These are phyloP conservation scores for Gallinago media DNA, from an alignment of 2,113 vertebrate genomes.

Conservation along the genomic window DNA sequence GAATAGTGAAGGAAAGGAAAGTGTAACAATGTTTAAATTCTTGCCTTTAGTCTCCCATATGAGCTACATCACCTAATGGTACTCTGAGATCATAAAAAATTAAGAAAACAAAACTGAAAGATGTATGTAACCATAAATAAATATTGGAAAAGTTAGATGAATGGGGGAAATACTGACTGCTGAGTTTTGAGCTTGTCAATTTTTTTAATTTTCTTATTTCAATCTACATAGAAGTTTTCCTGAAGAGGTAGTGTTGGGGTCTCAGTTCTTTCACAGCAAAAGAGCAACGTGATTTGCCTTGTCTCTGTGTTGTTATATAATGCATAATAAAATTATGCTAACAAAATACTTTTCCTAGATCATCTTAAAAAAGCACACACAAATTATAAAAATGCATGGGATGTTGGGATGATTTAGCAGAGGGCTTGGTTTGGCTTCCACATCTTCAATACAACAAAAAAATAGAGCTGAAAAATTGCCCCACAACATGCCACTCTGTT, in stretches of 20 bases:
- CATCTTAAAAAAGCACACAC: background rate
- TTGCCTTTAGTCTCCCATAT: background rate
- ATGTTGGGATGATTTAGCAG: background rate
- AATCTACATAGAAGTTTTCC: background rate
- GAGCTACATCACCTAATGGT: background rate
- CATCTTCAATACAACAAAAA: background rate
- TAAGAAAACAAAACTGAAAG: background rate
- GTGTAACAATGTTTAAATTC: background rate
- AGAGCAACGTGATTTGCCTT: background rate
- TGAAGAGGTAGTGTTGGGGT: fast-evolving
- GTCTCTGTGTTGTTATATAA: background rate
- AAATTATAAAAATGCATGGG: background rate
- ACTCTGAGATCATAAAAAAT: background rate
- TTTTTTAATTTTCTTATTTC: background rate
- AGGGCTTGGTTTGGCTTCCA: background rate
- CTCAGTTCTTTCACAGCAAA: background rate
- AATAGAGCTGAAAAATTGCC: background rate
- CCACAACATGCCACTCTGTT: background rate
- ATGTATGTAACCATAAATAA: background rate
- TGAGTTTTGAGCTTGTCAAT: background rate
- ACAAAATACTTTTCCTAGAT: background rate
- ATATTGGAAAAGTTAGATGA: background rate
- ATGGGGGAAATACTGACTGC: background rate
- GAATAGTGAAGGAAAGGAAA: background rate
- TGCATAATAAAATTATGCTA: background rate